Evolutionary conservation across 2,113 vertebrate genomes (phyloP), one percentile per base, ranked within the genome.

Genomic region (Brachypteracias leptosomus): DNA sequence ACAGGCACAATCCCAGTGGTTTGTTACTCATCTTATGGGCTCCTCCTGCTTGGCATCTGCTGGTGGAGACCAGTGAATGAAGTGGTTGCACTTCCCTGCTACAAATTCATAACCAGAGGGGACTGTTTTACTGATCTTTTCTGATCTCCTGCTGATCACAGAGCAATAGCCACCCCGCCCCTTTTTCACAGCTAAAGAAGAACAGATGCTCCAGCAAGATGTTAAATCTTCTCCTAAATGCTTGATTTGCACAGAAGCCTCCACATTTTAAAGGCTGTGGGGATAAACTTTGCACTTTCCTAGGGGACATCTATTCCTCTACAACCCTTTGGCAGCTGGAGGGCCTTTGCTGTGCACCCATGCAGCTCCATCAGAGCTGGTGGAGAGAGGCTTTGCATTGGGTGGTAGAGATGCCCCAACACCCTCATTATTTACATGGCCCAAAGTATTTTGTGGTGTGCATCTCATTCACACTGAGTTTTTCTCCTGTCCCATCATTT

Each of bases 391-490:
- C 47, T 51, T n/a, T 62, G 31, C 71, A 11, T 16, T 9, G 36
- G 6, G 63, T 11, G 58, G 15, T 35, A 13, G 26, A 25, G 38
- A 8, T 19, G 21, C 11, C 33, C 62, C 58, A 54, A 9, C 5
- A 8, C 20, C 12, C 38, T 22, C 26, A 1, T 0, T 6, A 24
- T 31, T 71, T 47, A 9, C 8, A 31, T 22, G 68, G 16, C n/a
- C n/a, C 4, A 44, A 6, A 31, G 22, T 20, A 14, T 14, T 6
- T 6, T 7, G 15, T 3, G 44, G 5, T 33, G 52, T 40, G 46
- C 33, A 62, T 18, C 26, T 51, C 55, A 17, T 46, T 61, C 21
- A 59, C 36, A 2, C 17, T 0, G 5, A 52, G 8, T 22, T 82
- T 54, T 52, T 47, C 75, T 82, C 62, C 9, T 7, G 16, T 16